A percentile compares a stretch with the other conserved stretches of the same genome.
phyloP scores from a whole-genome alignment of 2,113 vertebrate genomes.

The Oreotragus oreotragus region DNA sequence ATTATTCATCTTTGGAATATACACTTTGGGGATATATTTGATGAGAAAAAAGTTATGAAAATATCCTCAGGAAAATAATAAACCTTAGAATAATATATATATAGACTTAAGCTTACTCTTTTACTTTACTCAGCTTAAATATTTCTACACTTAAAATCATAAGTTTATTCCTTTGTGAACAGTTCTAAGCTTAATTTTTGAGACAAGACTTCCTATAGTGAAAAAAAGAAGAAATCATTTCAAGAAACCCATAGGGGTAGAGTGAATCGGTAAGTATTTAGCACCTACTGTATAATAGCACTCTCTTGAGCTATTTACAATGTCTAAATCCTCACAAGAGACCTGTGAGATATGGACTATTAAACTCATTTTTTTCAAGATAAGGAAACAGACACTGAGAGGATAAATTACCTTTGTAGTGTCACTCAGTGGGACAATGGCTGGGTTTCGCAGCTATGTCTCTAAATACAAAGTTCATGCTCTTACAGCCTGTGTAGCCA shows the following conservation, averaged over 20 bases:
- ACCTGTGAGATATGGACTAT: not conserved
- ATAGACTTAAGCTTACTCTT: not conserved
- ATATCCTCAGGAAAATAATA: not conserved
- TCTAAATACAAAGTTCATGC: not conserved
- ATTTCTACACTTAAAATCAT: not conserved
- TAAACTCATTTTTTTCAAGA: not conserved
- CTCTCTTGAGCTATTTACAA: not conserved
- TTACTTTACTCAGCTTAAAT: not conserved
- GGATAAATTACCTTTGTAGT: not conserved
- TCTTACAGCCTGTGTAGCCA: not conserved
- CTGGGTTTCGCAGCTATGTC: not conserved
- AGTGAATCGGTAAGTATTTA: not conserved
- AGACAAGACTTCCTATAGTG: not conserved
- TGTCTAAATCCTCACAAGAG: not conserved
- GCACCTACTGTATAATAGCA: not conserved
- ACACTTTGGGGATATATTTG: not conserved
- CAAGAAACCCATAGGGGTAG: not conserved
- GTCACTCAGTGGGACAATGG: not conserved
- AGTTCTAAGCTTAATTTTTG: not conserved
- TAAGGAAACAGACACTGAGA: not conserved
- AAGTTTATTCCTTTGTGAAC: not conserved
- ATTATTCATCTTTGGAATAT: not conserved
- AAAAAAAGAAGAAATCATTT: not conserved
- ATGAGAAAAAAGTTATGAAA: not conserved
- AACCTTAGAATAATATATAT: not conserved